Evolutionary conservation across 2,797 vertebrate species (phyloP), one percentile per base, ranked within the genome.

Genomic region (Botia almorhae): DNA sequence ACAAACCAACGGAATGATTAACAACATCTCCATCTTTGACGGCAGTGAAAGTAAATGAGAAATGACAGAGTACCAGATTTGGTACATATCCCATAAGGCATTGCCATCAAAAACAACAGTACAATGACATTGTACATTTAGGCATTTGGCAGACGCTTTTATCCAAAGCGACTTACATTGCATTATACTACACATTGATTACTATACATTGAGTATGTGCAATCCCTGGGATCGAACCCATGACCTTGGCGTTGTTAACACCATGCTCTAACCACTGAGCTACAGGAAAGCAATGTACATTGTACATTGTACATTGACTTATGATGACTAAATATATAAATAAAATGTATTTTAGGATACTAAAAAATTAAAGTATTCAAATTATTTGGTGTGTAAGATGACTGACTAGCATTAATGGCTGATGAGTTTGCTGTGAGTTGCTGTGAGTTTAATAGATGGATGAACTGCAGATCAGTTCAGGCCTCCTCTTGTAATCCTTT

Each of bases 371-470:
- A 75, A 19, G 56, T 7, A 14, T 14, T 10, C 11, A 23, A 61
- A 23, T 14, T 14, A 56, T 56, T 10, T 21, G 11, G 23, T 5
- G 58, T 0, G 12, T 6, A 26, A 29, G 14, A 29, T 13, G 26
- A 16, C 43, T n/a, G 11, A 67, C 48, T 33, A 21, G 36, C 26
- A 56, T 50, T 64, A 51, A 71, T 53, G 21, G 64, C 21, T 23
- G 33, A 76, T 26, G 23, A 26, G 23, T 26, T 26, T 26, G 23
- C 23, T 26, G 23, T 26, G 23, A 26, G 23, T 26, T 64, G 71
- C 48, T 63, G 46, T 61, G 12, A 19, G 65, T 73, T 73, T 82
- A 84, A 73, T 39, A 63, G 76, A 82, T 76, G 61, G 80, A 78
- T 43, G 51, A 65, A 61, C 39, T 74, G 72, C 10, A 39, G 64